phyloP scores from a whole-genome alignment of 37 sponge, comb jelly and placozoan genomes.

The Aphrocallistes beatrix region DNA sequence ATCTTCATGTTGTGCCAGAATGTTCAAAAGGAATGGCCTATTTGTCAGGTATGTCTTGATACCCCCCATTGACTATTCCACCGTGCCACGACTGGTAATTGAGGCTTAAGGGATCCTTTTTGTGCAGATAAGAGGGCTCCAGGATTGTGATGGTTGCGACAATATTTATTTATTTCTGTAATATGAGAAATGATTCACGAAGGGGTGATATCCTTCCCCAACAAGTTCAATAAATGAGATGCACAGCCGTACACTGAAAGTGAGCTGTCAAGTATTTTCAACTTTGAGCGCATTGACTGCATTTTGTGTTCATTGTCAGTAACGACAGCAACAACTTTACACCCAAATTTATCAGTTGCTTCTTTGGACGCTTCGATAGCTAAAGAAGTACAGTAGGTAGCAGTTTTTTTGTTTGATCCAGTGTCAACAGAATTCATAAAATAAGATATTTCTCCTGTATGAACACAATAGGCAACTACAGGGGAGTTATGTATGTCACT shows the following conservation, averaged over 20 bases:
- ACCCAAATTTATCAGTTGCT: constrained; percentile 13
- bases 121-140: constrained; percentile 9
- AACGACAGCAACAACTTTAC: constrained; percentile 3
- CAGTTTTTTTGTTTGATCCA: too few species aligned
- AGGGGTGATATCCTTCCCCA: not conserved
- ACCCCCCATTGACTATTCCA: not conserved
- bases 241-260: constrained; percentile 14
- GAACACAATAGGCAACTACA: too few species aligned
- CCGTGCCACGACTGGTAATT: not conserved
- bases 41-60: constrained; percentile 17
- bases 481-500: too few species aligned
- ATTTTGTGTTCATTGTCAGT: constrained; percentile 12
- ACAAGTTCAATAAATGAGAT: constrained; percentile 10
- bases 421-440: too few species aligned
- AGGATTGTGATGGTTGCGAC: constrained; percentile 16
- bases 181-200: constrained; percentile 4
- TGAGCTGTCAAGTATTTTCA: not conserved
- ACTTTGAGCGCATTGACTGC: not conserved
- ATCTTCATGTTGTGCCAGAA: constrained; percentile 13
- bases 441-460: too few species aligned
- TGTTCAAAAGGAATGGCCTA: constrained; percentile 15
- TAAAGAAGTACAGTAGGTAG: constrained; percentile 1
- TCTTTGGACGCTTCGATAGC: constrained; percentile 6
- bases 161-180: not conserved
- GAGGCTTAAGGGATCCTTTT: constrained; percentile 17